Base-by-base conservation (phyloP, 2,888 invertebrate species). In the Aphrophora alni region DNA sequence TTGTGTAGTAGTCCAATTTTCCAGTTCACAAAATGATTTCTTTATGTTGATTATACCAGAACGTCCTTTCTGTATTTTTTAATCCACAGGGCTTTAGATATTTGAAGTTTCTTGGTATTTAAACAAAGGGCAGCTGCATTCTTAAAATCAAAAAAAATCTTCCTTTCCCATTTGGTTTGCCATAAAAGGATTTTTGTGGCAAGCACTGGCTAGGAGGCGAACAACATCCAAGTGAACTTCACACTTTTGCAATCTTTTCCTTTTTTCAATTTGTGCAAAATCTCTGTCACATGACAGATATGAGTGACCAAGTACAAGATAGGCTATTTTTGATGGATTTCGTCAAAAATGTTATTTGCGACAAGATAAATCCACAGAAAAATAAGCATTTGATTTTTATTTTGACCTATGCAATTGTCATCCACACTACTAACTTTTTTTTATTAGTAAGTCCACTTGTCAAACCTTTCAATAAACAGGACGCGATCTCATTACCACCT, bases 341-440 rank as follows among this genome's bases (percentile, higher is more conserved):
- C 0, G 3, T 25, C 71, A 26, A 71, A 26, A 25, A 4, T 5
- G 7, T 25, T 28, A 24, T 1, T 71, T 4, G 25, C 21, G n/a
- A 71, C 2, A 7, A 71, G 25, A 3, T 71, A 71, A 25, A 71
- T 26, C 26, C 71, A 71, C n/a, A 71, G 25, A 71, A 71, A 71
- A n/a, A 71, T 25, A 7, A 24, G 8, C 71, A 4, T 71, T 26
- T 25, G 0, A 71, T 71, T 25, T 25, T 71, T 71, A 25, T 71
- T 71, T 25, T 71, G 80, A 69, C 71, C 80, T 26, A 70, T 27
- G 44, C 80, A 80, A 71, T 75, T 80, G 70, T 71, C 25, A 25
- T 71, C 80, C 75, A 76, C 14, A 80, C 70, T 71, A 75, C 68
- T 51, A 75, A 38, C 59, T 76, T 80, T 76, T 59, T 75, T 71